Percentiles rank a stretch among this genome's conserved stretches.
phyloP scores from a whole-genome alignment of 2,113 vertebrate species.

The Atlantisia rogersi region DNA sequence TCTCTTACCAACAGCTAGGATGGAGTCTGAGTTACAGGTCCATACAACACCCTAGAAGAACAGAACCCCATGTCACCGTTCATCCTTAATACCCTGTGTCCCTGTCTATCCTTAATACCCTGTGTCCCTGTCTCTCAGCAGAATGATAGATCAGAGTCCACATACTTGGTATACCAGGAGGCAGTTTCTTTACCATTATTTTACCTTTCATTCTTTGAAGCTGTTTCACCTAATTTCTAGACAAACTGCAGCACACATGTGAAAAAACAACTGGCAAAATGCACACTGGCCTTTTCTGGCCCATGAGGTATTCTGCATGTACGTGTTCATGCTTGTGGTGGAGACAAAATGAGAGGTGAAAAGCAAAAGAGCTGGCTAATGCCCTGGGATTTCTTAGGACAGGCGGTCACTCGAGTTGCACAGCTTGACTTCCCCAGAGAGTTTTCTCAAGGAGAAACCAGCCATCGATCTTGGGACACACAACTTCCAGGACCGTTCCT shows the following conservation, averaged over 20 bases:
- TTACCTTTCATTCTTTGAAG: slow-evolving; percentile 2
- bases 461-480: slow-evolving; percentile 80
- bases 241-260: not conserved
- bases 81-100: not conserved
- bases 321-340: not conserved
- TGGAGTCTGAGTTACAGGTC: not conserved
- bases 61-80: not conserved
- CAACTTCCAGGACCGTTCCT: slow-evolving; percentile 76
- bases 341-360: not conserved
- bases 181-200: not conserved
- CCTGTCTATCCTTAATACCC: not conserved
- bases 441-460: slow-evolving; percentile 79
- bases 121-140: not conserved
- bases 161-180: not conserved
- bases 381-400: slow-evolving; percentile 58
- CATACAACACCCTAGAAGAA: not conserved
- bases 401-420: not conserved
- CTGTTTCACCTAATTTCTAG: not conserved
- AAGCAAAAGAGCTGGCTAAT: slow-evolving; percentile 17
- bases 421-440: slow-evolving; percentile 61
- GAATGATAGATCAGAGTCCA: not conserved
- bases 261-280: not conserved
- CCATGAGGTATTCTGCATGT: fast-evolving
- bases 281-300: not conserved
- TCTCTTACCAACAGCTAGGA: not conserved